These are phyloP conservation scores for Apodemia mormo DNA, from an alignment of 2,888 invertebrate genomes.

Conservation along the genomic window DNA sequence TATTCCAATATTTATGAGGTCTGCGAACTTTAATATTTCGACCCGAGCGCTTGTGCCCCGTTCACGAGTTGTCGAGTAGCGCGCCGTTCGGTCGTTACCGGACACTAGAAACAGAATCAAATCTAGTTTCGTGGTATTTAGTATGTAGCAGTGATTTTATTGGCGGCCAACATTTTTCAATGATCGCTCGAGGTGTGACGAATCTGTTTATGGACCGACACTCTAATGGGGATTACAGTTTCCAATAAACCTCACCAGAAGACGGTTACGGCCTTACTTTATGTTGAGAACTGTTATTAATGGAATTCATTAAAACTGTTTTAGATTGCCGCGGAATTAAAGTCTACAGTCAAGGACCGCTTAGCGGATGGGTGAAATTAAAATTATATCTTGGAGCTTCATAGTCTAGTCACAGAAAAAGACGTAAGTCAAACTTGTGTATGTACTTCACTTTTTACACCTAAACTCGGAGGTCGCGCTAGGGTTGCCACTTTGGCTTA, in stretches of 20 bases:
- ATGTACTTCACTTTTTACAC: no score
- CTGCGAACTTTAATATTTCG: no score
- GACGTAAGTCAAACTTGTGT: no score
- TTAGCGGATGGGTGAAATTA: constrained; percentile 22
- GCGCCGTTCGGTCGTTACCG: no score
- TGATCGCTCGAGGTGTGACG: constrained; percentile 9
- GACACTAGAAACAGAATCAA: neutral
- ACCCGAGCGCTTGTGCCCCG: no score
- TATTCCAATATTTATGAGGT: no score
- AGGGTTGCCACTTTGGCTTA: no score
- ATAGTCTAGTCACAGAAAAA: no score
- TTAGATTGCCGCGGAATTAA: constrained; percentile 11
- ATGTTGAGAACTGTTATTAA: no score
- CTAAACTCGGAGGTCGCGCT: no score
- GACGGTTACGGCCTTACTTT: neutral
- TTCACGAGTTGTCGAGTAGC: no score
- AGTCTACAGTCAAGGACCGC: constrained; percentile 12
- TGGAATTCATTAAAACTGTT: no score
- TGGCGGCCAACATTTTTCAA: neutral
- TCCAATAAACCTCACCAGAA: constrained; percentile 1
- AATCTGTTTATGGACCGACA: constrained; percentile 5
- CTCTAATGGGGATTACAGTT: constrained; percentile 7
- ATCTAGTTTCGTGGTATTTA: constrained; percentile 14
- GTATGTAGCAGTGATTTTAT: neutral
- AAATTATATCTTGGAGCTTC: neutral